phyloP scores from a whole-genome alignment of 2,113 vertebrate species.

The Castor canadensis region DNA sequence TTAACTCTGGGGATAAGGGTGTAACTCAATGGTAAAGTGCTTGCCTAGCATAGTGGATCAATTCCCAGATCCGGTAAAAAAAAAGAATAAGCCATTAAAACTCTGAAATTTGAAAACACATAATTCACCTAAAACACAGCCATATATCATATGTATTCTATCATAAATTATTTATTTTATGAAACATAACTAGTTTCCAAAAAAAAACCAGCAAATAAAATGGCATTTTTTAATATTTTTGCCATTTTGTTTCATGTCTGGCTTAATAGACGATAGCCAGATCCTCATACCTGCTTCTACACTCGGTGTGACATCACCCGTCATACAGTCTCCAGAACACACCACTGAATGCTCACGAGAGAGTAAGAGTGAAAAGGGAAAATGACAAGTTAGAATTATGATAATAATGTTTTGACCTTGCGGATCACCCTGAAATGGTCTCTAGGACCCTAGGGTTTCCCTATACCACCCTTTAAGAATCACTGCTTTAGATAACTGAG shows the following conservation, averaged over 20 bases:
- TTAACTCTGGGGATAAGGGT: background rate
- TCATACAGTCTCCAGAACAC: background rate
- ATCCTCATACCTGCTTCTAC: background rate
- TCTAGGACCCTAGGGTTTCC: background rate
- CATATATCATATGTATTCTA: background rate
- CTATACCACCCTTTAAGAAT: background rate
- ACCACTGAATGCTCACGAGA: background rate
- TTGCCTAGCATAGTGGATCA: background rate
- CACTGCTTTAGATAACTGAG: background rate
- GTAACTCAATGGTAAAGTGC: background rate
- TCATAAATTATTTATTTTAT: background rate
- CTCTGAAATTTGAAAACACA: background rate
- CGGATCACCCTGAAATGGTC: background rate
- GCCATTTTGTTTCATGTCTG: background rate
- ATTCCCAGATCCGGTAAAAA: background rate
- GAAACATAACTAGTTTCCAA: background rate
- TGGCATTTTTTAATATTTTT: background rate
- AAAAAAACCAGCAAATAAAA: background rate
- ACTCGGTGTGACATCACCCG: accelerated
- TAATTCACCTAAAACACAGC: background rate
- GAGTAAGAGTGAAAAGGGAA: background rate
- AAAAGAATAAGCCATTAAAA: background rate
- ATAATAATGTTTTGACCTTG: background rate
- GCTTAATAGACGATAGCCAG: background rate
- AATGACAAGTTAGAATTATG: background rate